A percentile compares a stretch with the other conserved stretches of the same genome.
Evolutionary conservation across 2,113 vertebrate species (phyloP).

Genomic region (Indicator indicator): DNA sequence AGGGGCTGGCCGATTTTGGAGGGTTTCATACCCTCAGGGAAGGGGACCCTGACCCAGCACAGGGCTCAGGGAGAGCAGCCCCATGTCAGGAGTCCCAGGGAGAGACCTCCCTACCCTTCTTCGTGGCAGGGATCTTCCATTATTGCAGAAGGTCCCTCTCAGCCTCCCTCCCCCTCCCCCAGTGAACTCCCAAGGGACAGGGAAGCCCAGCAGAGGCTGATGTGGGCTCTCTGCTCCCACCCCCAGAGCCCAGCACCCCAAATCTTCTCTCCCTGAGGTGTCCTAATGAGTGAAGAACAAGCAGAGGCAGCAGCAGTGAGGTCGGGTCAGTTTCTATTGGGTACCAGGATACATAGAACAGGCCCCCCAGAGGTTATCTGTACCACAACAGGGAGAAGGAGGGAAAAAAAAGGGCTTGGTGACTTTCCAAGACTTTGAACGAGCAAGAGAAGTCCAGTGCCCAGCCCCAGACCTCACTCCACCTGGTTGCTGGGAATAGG

Average conservation of each 20-base stretch:
- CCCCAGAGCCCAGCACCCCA: background rate
- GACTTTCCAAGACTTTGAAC: background rate
- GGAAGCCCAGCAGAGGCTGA: background rate
- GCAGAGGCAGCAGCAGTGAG: background rate
- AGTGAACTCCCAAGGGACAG: fast-evolving
- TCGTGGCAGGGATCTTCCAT: fast-evolving
- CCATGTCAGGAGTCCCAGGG: background rate
- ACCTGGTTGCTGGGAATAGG: fast-evolving
- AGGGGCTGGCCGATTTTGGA: fast-evolving
- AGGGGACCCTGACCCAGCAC: fast-evolving
- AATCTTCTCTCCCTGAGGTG: fast-evolving
- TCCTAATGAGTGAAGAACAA: background rate
- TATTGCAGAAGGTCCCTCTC: fast-evolving
- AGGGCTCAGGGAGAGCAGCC: background rate
- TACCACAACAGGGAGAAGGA: background rate
- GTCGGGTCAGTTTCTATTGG: background rate
- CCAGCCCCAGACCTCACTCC: background rate
- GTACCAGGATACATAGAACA: background rate
- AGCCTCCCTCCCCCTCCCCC: fast-evolving
- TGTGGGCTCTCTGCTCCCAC: background rate
- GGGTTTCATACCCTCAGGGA: fast-evolving
- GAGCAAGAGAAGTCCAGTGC: background rate
- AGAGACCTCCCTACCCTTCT: fast-evolving
- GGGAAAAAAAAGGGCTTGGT: fast-evolving
- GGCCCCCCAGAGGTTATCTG: background rate